Base-by-base conservation (phyloP, 2,113 vertebrate genomes). In the Turdus rufiventris region DNA sequence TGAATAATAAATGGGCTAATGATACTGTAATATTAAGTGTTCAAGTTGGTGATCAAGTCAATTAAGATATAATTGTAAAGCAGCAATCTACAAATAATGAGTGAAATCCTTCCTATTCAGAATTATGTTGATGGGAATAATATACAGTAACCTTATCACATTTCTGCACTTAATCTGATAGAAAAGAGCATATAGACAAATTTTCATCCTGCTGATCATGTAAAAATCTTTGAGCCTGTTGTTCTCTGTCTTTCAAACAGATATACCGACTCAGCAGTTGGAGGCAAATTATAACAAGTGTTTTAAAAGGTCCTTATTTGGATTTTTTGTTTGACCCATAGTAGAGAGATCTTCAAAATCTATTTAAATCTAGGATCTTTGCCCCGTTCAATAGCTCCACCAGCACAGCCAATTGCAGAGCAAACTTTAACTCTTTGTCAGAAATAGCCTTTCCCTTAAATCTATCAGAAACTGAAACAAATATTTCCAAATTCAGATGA, bases 11-110 rank as follows among this genome's bases (percentile, higher is more conserved):
- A 94, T 78, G 57, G 86, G 79, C 28, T 98, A 98, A 97, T 97
- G 96, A 95, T 97, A 96, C 72, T 85, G 71, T 91, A 97, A 91
- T 96, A 96, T 96, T 97, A 98, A 97, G 93, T 94, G 97, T 95
- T 98, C 96, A 91, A 96, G 57, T 77, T 89, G 68, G 81, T 95
- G 97, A 97, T 98, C 97, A 97, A 98, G 77, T 97, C 97, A 97
- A 97, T 98, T 97, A 98, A 95, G 83, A 97, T 76, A 92, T 96
- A 96, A 97, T 95, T 97, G 60, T 97, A 93, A 91, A 95, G 92
- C 88, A 96, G 90, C 62, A 96, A 96, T 91, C 57, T 58, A 88
- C 67, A 94, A 95, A 86, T 91, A 96, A 94, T 80, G 70, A 94
- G 54, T 81, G 71, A 84, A 95, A 88, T 72, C 20, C 70, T 96